A percentile compares a stretch with the other conserved stretches of the same genome.
Evolutionary conservation across 2,888 invertebrate species (phyloP).

Genomic region (Noctua pronuba): DNA sequence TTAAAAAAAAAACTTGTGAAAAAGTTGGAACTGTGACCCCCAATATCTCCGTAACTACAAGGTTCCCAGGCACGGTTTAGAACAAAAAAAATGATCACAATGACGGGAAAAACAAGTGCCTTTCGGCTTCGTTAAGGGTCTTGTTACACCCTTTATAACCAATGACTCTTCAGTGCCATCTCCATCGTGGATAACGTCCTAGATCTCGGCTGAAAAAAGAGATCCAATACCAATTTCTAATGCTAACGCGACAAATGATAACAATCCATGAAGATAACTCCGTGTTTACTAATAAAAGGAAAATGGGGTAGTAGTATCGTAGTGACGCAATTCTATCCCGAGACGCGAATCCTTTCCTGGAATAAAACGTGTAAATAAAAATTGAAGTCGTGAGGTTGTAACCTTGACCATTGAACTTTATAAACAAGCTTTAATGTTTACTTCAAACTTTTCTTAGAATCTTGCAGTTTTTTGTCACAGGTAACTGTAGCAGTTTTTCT

Average conservation of each 20-base stretch:
- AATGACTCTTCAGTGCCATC: not conserved
- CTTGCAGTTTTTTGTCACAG: slow-evolving; percentile 10
- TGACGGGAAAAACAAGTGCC: too few relatives aligned
- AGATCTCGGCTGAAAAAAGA: not conserved
- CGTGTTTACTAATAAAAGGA: not conserved
- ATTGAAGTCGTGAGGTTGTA: slow-evolving; percentile 27
- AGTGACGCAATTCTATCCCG: slow-evolving; percentile 1
- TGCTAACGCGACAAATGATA: not conserved
- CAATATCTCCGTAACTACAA: too few relatives aligned
- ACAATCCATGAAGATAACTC: not conserved
- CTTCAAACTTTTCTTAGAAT: slow-evolving; percentile 23
- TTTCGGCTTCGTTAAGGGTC: too few relatives aligned
- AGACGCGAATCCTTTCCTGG: slow-evolving; percentile 8
- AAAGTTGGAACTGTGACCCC: too few relatives aligned
- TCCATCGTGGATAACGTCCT: not conserved
- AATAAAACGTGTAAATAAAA: slow-evolving; percentile 36
- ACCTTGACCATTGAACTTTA: slow-evolving; percentile 42
- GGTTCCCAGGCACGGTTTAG: too few relatives aligned
- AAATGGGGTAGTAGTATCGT: not conserved
- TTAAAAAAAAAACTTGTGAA: too few relatives aligned
- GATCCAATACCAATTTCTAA: not conserved
- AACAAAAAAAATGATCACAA: too few relatives aligned
- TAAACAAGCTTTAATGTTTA: slow-evolving; percentile 18
- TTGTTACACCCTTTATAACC: too few relatives aligned
- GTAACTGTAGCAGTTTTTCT: slow-evolving; percentile 4